Evolutionary conservation across 2,888 invertebrate species (phyloP), one percentile per base, ranked within the genome.

Genomic region (Ormyrus nitidulus): DNA sequence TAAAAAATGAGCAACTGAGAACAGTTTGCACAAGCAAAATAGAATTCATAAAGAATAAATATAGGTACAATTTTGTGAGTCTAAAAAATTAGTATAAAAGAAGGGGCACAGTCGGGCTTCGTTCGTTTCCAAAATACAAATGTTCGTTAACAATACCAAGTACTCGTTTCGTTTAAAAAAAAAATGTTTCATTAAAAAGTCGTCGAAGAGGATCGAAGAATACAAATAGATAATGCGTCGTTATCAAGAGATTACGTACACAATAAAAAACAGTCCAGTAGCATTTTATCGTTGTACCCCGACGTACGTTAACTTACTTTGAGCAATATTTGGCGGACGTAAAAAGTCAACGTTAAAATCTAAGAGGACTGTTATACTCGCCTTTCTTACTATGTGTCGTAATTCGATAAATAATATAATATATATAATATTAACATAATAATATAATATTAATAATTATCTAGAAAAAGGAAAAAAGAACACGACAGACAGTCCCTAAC

Each of bases 71-170:
- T 81, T 80, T 80, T 51, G 68, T 62, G 44, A 65, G 53, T 71
- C 61, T 75, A 75, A 75, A 71, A 72, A 79, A 80, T 68, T 51
- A 70, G 76, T 76, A 76, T 68, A 76, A 76, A 80, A 80, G 59
- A 69, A 69, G 48, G 66, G 56, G 49, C 7, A 69, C 54, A 11
- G 13, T 62, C n/a, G 9, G 46, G 53, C 10, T 8, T 66, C 48
- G 10, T 72, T 74, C 51, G 48, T 56, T 74, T 58, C 46, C 13
- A 46, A 76, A 61, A 56, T 49, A 65, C 19, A n/a, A 58, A 54
- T 44, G 59, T 7, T 65, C 74, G 59, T 59, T 77, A 48, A 13
- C 48, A 58, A 77, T 69, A 77, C 51, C 46, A 68, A 13, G 34
- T 80, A 48, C 65, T 62, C 1, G 53, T n/a, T 56, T 76, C 51